phyloP scores from a whole-genome alignment of 1,140 invertebrate genomes.

The Aphidius ervi region DNA sequence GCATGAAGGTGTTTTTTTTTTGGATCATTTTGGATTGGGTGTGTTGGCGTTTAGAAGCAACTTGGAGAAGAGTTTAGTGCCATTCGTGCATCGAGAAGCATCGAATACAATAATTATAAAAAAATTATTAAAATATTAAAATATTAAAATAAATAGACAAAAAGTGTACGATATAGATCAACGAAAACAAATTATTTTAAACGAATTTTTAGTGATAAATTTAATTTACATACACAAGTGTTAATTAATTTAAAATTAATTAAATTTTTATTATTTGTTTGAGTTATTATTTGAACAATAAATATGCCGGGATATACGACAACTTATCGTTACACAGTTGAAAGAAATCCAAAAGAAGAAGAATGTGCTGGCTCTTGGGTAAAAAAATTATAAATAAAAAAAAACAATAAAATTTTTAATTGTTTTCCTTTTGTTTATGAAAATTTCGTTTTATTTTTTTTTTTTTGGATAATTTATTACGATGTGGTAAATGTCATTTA shows the following conservation, averaged over 20 bases:
- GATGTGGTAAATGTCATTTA: no score
- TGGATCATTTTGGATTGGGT: slow-evolving; percentile 5
- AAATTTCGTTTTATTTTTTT: no score
- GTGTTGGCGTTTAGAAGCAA: slow-evolving; percentile 21
- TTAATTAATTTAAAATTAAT: no score
- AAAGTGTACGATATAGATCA: not conserved
- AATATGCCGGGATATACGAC: slow-evolving; percentile 45
- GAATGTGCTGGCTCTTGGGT: slow-evolving; percentile 50
- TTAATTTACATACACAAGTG: slow-evolving; percentile 4
- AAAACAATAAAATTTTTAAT: no score
- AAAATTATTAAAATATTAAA: slow-evolving; percentile 21
- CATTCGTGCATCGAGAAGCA: slow-evolving; percentile 44
- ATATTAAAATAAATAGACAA: not conserved
- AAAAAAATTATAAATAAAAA: slow-evolving; percentile 23
- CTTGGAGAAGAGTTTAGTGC: slow-evolving; percentile 47
- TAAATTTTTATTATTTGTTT: no score
- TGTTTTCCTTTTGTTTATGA: no score
- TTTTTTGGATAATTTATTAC: no score
- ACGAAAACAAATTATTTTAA: no score
- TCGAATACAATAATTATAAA: not conserved
- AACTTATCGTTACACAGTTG: slow-evolving; percentile 40
- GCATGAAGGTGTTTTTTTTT: no score
- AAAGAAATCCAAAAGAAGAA: slow-evolving; percentile 43
- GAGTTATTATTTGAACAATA: not conserved
- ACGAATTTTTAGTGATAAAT: slow-evolving; percentile 3